Conservation (phyloP, 2,113 vertebrate species). For the Guaruba guarouba region DNA sequence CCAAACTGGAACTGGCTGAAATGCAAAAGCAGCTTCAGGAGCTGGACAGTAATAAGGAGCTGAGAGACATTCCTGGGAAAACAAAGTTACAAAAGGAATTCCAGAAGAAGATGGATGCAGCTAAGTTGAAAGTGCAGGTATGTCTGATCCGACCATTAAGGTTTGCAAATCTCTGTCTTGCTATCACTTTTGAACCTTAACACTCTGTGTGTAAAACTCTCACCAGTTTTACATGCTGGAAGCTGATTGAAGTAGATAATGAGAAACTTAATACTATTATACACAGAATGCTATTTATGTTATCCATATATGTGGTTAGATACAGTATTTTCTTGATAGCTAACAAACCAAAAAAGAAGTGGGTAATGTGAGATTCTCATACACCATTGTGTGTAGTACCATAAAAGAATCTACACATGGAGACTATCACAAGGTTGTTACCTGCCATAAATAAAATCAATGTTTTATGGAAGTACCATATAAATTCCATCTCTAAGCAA, state of each 20-base stretch:
- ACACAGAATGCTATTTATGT: background rate
- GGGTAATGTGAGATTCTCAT: background rate
- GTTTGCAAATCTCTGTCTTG: background rate
- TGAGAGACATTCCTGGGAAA: conserved; percentile 72
- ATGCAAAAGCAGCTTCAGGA: conserved; percentile 75
- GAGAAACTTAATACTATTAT: background rate
- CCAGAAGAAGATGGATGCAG: conserved; percentile 75
- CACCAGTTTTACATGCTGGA: background rate
- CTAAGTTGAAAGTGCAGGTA: conserved; percentile 80
- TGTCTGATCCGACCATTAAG: background rate
- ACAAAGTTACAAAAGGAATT: conserved; percentile 76
- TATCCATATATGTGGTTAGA: background rate
- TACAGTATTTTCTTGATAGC: background rate
- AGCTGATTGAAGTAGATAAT: background rate
- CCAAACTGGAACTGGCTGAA: conserved; percentile 73
- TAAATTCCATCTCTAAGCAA: background rate
- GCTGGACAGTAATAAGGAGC: conserved; percentile 75
- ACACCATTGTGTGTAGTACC: background rate
- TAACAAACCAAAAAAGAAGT: background rate
- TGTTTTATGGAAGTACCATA: background rate
- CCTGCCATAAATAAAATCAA: background rate
- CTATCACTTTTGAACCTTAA: background rate
- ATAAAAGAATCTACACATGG: background rate
- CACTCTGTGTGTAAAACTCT: background rate
- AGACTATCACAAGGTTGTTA: background rate